Evolutionary conservation across 2,888 invertebrate species (phyloP), one percentile per base, ranked within the genome.

Genomic region (Calameuta pallipes): DNA sequence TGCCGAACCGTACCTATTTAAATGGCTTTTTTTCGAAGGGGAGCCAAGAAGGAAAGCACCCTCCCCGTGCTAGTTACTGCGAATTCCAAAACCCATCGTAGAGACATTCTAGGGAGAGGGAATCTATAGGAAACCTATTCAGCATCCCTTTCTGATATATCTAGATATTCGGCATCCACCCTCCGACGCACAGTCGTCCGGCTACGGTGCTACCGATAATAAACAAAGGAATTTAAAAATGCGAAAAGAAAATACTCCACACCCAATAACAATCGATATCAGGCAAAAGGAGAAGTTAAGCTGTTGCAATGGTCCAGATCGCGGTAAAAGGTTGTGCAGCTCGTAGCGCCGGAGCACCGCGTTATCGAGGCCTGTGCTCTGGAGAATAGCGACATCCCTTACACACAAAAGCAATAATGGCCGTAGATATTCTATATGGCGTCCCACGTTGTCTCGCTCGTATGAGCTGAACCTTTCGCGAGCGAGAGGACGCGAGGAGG

Each of bases 21-120:
- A 90, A 90, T 89, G 88, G 89, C 89, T 90, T 90, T 89, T 76
- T 88, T 90, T 89, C 85, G 85, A 87, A 89, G 89, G 89, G 89
- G 87, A 89, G 82, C 83, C 83, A 73, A 81, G 84, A 84, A 87
- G 84, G 41, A 41, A 41, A 70, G 30, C 70, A 30, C 70, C 77
- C 80, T 78, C 75, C 34, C 74, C 31, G 78, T 70, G 83, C 85
- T 85, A 89, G 89, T 89, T 89, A 88, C 88, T 86, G 79, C 83
- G 87, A 89, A 89, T 90, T 89, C 86, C 87, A 80, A 80, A 85
- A 87, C 85, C 87, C 86, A 87, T 85, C 83, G 69, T 73, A 83
- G 83, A 84, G 85, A 86, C 85, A 84, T 85, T 84, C 81, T 82
- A 80, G 79, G 82, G 82, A 80, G 83, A 80, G 82, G 81, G 82